phyloP scores from a whole-genome alignment of 2,797 vertebrate genomes.

The Telmatherina bonti region DNA sequence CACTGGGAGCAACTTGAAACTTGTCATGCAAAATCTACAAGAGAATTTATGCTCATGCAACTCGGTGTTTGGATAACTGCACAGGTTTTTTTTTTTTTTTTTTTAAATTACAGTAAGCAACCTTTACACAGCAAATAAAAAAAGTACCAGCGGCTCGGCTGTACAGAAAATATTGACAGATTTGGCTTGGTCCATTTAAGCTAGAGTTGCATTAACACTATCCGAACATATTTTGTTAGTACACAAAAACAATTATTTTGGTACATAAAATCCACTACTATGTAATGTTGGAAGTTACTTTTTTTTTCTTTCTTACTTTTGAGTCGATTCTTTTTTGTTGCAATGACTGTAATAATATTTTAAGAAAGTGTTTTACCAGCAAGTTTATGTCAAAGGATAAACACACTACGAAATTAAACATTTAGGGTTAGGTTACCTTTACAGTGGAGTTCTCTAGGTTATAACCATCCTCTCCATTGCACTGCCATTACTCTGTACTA shows the following conservation, averaged over 20 bases:
- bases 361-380: conserved; percentile 89
- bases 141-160: conserved; percentile 83
- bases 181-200: conserved; percentile 82
- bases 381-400: conserved; percentile 90
- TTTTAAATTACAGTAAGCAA: conserved; percentile 74
- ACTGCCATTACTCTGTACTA: conserved; percentile 97
- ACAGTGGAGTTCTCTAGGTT: conserved; percentile 96
- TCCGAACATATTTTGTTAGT: conserved; percentile 82
- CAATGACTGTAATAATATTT: conserved; percentile 84
- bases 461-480: conserved; percentile 96
- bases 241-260: conserved; percentile 82
- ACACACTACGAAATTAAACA: conserved; percentile 96
- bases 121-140: conserved; percentile 79
- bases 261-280: conserved; percentile 77
- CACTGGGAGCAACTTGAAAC: conserved; percentile 64
- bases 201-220: conserved; percentile 87
- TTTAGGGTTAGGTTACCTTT: conserved; percentile 98
- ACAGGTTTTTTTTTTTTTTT: conserved; percentile 63
- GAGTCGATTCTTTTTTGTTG: conserved; percentile 79
- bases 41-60: conserved; percentile 90
- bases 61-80: conserved; percentile 77
- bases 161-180: conserved; percentile 80
- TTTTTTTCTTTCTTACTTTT: conserved; percentile 79
- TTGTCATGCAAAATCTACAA: conserved; percentile 89
- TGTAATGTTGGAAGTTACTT: conserved; percentile 78